A percentile compares a stretch with the other conserved stretches of the same genome.
Evolutionary conservation across 2,797 vertebrate species (phyloP).

Genomic region (Orientallactaga sibirica): DNA sequence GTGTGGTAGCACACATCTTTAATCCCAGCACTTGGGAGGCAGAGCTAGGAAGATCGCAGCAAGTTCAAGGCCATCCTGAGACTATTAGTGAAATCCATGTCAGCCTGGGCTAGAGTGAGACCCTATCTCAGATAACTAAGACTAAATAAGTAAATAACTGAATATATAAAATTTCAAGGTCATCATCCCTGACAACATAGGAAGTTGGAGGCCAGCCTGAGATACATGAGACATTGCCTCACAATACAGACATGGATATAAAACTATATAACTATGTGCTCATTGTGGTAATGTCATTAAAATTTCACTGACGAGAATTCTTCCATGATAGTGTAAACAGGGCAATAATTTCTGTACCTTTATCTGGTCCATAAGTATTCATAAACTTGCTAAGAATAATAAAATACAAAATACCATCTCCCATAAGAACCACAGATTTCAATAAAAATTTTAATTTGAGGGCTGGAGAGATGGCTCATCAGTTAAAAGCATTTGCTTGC

Average conservation of each 20-base stretch:
- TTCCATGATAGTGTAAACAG: neutral
- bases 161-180: neutral
- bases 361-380: neutral
- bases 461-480: too few relatives aligned
- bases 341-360: conserved; percentile 25
- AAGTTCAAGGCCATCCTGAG: too few relatives aligned
- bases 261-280: neutral
- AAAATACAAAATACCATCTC: conserved; percentile 34
- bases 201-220: neutral
- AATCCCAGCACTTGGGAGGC: too few relatives aligned
- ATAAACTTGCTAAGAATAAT: conserved; percentile 57
- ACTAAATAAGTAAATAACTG: too few relatives aligned
- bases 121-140: too few relatives aligned
- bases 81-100: too few relatives aligned
- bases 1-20: too few relatives aligned
- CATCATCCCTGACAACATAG: neutral
- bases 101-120: too few relatives aligned
- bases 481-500: too few relatives aligned
- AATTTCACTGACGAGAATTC: conserved; percentile 16
- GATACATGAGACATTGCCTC: too few relatives aligned
- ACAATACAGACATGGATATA: neutral
- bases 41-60: too few relatives aligned
- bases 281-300: neutral
- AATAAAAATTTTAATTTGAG: conserved; percentile 26
- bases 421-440: conserved; percentile 21